Evolutionary conservation across 2,888 invertebrate genomes (phyloP), one percentile per base, ranked within the genome.

Genomic region (Acronicta psi): DNA sequence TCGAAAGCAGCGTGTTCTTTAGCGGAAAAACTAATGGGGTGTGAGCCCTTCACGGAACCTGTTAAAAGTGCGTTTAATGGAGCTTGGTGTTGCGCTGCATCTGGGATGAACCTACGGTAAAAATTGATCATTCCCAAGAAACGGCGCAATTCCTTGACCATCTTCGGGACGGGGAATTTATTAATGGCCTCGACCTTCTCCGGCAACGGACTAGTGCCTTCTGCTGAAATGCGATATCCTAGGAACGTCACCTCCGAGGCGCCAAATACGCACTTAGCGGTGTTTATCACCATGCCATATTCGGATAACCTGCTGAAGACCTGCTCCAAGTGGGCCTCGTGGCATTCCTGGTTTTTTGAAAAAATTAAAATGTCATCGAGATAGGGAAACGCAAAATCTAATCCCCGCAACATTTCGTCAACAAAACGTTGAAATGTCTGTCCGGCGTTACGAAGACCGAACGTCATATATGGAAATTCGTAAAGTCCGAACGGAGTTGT

Each of bases 61-160:
- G 16, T 1, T 0, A 52, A 43, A 0, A 68, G 13, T 10, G 13
- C 20, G 23, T 23, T 52, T 0, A 41, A 40, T 0, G 66, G 71
- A 2, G 73, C 72, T 42, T 74, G 77, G 1, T 42, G 10, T 5
- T 14, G 3, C 0, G 73, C 70, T 3, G 68, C 64, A 8, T 55
- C 11, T 14, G 63, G 61, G 3, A 72, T 18, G 40, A 69, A 74
- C 17, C 62, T 46, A 0, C 75, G 45, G n/a, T 75, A 77, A 47
- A 69, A 75, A 13, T 75, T 78, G 0, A 69, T 0, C 71, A 76
- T 75, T 0, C 76, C 78, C 0, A 75, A 40, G 23, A 78, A 78
- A 2, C 74, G 13, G 2, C 72, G 23, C 0, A 76, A 42, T 8
- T 68, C 61, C 17, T 60, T 61, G 0, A 71, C 54, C 0, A 59